These are phyloP conservation scores for Galemys pyrenaicus DNA, from an alignment of 2,113 vertebrate species.

Conservation along the genomic window DNA sequence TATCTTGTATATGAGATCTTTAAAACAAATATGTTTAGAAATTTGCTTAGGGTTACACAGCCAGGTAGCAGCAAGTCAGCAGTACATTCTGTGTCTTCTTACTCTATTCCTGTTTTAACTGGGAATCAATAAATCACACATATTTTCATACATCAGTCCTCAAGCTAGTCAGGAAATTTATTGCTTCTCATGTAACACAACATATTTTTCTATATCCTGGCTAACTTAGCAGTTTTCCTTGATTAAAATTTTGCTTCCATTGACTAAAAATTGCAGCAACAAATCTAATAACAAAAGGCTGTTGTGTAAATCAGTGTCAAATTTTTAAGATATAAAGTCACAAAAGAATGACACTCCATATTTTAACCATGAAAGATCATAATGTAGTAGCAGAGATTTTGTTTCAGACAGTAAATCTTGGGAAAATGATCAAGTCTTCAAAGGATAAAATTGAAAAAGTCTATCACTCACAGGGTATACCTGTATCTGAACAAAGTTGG, in stretches of 20 bases:
- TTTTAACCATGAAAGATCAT: background rate
- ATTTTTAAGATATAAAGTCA: background rate
- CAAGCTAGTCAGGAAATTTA: background rate
- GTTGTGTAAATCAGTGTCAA: background rate
- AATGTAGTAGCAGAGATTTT: background rate
- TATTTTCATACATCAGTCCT: background rate
- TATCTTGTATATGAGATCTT: background rate
- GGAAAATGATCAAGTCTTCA: background rate
- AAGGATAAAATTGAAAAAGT: background rate
- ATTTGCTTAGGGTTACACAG: background rate
- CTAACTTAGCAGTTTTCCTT: background rate
- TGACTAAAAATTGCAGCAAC: background rate
- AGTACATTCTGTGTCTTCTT: background rate
- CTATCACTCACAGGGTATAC: background rate
- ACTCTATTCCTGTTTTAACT: background rate
- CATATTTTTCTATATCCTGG: background rate
- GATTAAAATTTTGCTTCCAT: background rate
- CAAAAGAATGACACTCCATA: background rate
- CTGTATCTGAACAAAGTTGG: background rate
- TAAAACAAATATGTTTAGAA: background rate
- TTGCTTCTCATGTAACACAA: background rate
- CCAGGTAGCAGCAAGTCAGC: background rate
- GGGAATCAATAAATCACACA: background rate
- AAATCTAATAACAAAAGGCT: background rate
- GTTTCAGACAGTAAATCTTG: slow-evolving; percentile 18